Base-by-base conservation (phyloP, 2,797 vertebrate genomes). In the Podargus strigoides region DNA sequence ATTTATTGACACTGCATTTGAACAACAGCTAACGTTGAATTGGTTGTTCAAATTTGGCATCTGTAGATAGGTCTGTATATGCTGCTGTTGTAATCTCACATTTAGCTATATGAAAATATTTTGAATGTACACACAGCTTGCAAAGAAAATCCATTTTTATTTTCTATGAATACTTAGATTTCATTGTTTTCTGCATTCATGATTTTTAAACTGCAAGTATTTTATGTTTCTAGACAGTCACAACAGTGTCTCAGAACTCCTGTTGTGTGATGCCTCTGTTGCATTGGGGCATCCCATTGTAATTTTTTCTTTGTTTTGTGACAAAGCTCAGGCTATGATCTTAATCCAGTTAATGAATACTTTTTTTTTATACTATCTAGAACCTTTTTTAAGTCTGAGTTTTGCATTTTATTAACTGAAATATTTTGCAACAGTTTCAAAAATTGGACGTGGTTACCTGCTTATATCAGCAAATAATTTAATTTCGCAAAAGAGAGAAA, bases 231-330 rank as follows among this genome's bases (percentile, higher is more conserved):
- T 63, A 34, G 28, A 30, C 3, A 34, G 7, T 59, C 4, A 1
- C 3, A 36, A 3, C 42, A 26, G 14, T 10, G 11, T 41, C 41
- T 68, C 53, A 64, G 15, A 63, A 66, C 7, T 37, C 13, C 20
- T 68, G 15, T 30, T 46, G 13, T 14, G 14, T 64, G 15, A 59
- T 52, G 9, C 1, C 5, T 3, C 15, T 59, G 7, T 62, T 62
- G 1, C 6, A 12, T 12, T 18, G 24, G 3, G 14, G 1, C 5
- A 58, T 10, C 2, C 7, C 7, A 13, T 4, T 11, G 6, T 5
- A 4, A 7, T 24, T 47, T 16, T 32, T 5, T 60, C 15, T 37
- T 63, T n/a, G n/a, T 59, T 59, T 36, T 1, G 8, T 39, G 18
- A 32, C 2, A 56, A 86, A 86, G 0, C 42, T 92, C 28, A 52